phyloP scores from a whole-genome alignment of 2,797 vertebrate species.

The Coregonus suidteri region DNA sequence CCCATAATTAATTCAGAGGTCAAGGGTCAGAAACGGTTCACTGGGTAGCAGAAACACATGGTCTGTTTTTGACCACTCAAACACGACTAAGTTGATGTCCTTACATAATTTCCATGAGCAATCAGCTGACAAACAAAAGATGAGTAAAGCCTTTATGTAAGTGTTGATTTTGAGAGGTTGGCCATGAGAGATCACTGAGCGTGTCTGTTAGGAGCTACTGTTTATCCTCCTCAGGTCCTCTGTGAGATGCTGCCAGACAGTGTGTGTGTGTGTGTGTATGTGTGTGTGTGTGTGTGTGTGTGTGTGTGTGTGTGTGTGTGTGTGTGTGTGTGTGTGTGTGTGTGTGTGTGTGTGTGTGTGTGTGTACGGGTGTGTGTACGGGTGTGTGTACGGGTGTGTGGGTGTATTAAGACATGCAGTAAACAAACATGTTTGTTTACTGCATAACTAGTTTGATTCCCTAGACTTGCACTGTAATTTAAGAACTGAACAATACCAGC shows the following conservation, averaged over 20 bases:
- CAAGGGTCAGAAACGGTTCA: constrained; percentile 17
- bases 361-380: not conserved
- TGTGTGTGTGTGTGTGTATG: constrained; percentile 39
- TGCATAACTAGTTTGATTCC: not conserved
- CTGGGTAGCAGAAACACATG: constrained; percentile 6
- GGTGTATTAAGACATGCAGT: not conserved
- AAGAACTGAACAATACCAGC: not conserved
- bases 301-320: constrained; percentile 38
- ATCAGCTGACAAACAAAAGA: constrained; percentile 62
- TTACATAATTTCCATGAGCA: constrained; percentile 53
- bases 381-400: not conserved
- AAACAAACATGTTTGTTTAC: not conserved
- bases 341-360: not conserved
- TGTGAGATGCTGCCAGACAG: constrained; percentile 13
- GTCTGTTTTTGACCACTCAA: constrained; percentile 32
- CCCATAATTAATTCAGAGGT: constrained; percentile 7
- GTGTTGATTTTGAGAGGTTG: constrained; percentile 55
- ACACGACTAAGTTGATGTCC: constrained; percentile 42
- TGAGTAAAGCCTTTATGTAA: constrained; percentile 66
- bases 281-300: constrained; percentile 43
- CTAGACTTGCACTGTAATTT: not conserved
- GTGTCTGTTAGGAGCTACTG: constrained; percentile 46
- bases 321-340: constrained; percentile 20
- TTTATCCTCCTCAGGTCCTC: constrained; percentile 50
- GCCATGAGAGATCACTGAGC: constrained; percentile 56